These are phyloP conservation scores for Rhinoderma darwinii DNA, from an alignment of 2,113 vertebrate genomes.

Conservation along the genomic window DNA sequence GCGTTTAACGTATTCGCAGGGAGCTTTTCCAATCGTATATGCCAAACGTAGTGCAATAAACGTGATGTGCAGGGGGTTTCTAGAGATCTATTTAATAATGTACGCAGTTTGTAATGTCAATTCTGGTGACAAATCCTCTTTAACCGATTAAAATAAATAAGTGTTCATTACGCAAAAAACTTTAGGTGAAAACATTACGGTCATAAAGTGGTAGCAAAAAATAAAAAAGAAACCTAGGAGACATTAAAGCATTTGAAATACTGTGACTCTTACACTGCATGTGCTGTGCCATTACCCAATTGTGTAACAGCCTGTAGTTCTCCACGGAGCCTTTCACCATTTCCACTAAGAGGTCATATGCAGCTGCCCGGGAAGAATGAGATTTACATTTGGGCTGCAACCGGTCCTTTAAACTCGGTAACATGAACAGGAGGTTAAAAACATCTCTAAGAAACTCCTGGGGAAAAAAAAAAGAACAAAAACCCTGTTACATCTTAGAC, in stretches of 20 bases:
- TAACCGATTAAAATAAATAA: too few relatives aligned
- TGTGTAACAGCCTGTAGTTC: slow-evolving; percentile 97
- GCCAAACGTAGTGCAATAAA: too few relatives aligned
- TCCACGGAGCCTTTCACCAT: slow-evolving; percentile 97
- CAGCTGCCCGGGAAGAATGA: slow-evolving; percentile 92
- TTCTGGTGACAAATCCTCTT: too few relatives aligned
- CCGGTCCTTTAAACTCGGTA: slow-evolving; percentile 94
- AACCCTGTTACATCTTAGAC: not conserved
- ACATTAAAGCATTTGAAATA: not conserved
- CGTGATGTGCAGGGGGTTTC: too few relatives aligned
- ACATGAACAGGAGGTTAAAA: slow-evolving; percentile 94
- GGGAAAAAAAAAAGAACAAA: slow-evolving; percentile 49
- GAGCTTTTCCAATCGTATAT: too few relatives aligned
- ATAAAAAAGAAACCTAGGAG: not conserved
- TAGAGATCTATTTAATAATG: too few relatives aligned
- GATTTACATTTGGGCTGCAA: slow-evolving; percentile 98
- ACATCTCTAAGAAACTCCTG: slow-evolving; percentile 96
- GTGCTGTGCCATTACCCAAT: slow-evolving; percentile 99
- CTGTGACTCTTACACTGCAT: slow-evolving; percentile 89
- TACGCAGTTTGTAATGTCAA: too few relatives aligned
- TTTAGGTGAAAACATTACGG: not conserved
- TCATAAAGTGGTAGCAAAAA: not conserved
- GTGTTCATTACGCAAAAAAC: too few relatives aligned
- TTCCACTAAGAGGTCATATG: slow-evolving; percentile 96
- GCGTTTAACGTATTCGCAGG: too few relatives aligned